Evolutionary conservation across 1,140 invertebrate genomes (phyloP).

Genomic region (Zeugodacus cucurbitae): DNA sequence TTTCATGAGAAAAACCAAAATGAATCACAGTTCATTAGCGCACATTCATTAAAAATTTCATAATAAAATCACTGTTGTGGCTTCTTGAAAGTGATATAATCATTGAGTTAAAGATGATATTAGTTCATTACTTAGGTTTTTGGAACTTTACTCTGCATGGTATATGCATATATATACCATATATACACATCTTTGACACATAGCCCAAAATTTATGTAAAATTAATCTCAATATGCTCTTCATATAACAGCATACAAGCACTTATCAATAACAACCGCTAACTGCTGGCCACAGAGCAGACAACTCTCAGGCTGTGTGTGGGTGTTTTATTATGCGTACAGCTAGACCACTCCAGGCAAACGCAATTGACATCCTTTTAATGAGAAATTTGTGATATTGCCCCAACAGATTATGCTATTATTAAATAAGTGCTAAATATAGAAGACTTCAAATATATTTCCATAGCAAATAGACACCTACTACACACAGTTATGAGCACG

Average conservation of each 20-base stretch:
- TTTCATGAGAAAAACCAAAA: too few relatives aligned
- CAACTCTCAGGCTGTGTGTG: neutral
- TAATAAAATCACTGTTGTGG: too few relatives aligned
- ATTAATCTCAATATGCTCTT: neutral
- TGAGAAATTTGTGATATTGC: neutral
- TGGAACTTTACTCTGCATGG: too few relatives aligned
- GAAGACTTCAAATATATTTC: neutral
- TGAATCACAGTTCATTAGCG: too few relatives aligned
- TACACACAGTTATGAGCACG: neutral
- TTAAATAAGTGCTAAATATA: neutral
- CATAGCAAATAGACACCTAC: neutral
- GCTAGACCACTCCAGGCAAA: neutral
- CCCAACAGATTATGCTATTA: neutral
- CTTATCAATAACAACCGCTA: neutral
- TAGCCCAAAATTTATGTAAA: neutral
- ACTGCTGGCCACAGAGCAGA: neutral
- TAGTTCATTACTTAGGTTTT: too few relatives aligned
- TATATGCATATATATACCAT: too few relatives aligned
- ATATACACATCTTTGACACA: neutral
- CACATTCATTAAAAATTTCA: too few relatives aligned
- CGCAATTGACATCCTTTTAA: neutral
- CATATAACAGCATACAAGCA: neutral
- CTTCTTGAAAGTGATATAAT: too few relatives aligned
- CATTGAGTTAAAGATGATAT: too few relatives aligned
- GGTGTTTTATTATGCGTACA: neutral